These are phyloP conservation scores for Drosophila lowei DNA, from an alignment of 1,140 invertebrate genomes.

Conservation along the genomic window DNA sequence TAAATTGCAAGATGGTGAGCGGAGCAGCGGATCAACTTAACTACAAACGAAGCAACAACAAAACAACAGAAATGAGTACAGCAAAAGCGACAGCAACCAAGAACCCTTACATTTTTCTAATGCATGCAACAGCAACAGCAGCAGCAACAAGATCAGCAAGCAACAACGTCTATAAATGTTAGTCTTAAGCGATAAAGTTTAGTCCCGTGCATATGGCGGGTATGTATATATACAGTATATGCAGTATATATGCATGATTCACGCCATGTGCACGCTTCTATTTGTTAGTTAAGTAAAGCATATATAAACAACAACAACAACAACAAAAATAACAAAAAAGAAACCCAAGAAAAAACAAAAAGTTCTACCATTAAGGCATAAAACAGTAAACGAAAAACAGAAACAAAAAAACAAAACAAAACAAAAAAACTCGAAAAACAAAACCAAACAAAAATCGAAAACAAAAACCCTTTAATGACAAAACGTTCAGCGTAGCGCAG, in stretches of 20 bases:
- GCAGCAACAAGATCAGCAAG: conserved; percentile 31
- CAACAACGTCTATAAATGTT: conserved; percentile 74
- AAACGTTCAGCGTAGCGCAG: conserved; percentile 69
- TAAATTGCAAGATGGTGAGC: conserved; percentile 46
- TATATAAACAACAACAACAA: conserved; percentile 47
- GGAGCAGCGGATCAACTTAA: conserved; percentile 28
- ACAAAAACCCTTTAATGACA: conserved; percentile 60
- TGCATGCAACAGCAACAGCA: conserved; percentile 19
- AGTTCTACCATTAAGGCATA: conserved; percentile 70
- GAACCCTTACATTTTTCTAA: conserved; percentile 28
- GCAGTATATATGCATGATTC: conserved; percentile 17
- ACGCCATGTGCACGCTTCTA: conserved; percentile 52
- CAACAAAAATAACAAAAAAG: conserved; percentile 25
- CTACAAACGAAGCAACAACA: conserved; percentile 6
- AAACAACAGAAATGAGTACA: conserved; percentile 7
- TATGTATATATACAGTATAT: conserved; percentile 22
- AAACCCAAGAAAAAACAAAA: conserved; percentile 11
- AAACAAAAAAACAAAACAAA: conserved; percentile 42
- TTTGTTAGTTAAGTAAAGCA: conserved; percentile 70
- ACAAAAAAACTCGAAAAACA: conserved; percentile 37
- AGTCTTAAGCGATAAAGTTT: conserved; percentile 70
- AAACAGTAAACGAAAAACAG: conserved; percentile 63
- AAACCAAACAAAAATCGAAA: conserved; percentile 53
- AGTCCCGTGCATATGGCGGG: conserved; percentile 61
- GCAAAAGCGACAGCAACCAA: conserved; percentile 11